Percentiles rank a stretch among this genome's conserved stretches.
Conservation (phyloP, 2,888 invertebrate genomes). For the Bhutanitis thaidina region DNA sequence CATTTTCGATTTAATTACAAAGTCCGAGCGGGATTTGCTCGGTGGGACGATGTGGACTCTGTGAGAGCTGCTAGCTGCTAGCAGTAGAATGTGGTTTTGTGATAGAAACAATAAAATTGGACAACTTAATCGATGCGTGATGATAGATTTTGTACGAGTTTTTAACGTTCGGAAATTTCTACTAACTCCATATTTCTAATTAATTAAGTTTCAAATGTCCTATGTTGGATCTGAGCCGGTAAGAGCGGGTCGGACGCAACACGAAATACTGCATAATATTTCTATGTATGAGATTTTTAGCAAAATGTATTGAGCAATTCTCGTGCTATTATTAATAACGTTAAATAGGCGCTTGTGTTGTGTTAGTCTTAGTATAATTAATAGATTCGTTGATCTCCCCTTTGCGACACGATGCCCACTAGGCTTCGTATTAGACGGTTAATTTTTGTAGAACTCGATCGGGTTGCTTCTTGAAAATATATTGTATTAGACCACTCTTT, state of each 20-base stretch:
- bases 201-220: slow-evolving; percentile 16
- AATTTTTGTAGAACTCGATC: neutral
- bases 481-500: neutral
- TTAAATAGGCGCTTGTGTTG: slow-evolving; percentile 74
- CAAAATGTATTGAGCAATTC: slow-evolving; percentile 67
- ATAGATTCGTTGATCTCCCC: slow-evolving; percentile 39
- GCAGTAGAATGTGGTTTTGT: slow-evolving; percentile 76
- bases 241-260: slow-evolving; percentile 46
- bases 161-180: slow-evolving; percentile 42
- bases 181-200: slow-evolving; percentile 16
- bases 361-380: slow-evolving; percentile 58
- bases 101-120: slow-evolving; percentile 76
- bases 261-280: slow-evolving; percentile 57
- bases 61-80: slow-evolving; percentile 73
- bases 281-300: slow-evolving; percentile 58
- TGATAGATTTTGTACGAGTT: slow-evolving; percentile 69
- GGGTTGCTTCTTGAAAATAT: neutral
- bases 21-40: slow-evolving; percentile 51
- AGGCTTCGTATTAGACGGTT: neutral
- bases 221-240: slow-evolving; percentile 3
- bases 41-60: slow-evolving; percentile 42
- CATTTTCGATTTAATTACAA: slow-evolving; percentile 50
- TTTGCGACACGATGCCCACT: slow-evolving; percentile 27
- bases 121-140: slow-evolving; percentile 59
- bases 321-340: slow-evolving; percentile 72